These are phyloP conservation scores for Heliconius nattereri DNA, from an alignment of 1,140 invertebrate genomes.

Conservation along the genomic window DNA sequence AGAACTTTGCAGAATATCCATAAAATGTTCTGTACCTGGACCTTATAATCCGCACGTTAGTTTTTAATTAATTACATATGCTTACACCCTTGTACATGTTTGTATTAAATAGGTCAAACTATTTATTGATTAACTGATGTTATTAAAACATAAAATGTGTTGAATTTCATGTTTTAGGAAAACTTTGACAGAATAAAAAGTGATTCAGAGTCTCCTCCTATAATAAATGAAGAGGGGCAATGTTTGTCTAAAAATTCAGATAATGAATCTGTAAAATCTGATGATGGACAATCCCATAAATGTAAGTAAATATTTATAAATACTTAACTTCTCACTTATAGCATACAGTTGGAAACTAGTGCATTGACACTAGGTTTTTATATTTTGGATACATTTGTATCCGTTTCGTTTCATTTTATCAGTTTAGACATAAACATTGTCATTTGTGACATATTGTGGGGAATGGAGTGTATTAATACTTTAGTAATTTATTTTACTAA, in stretches of 20 bases:
- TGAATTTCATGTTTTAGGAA: conserved; percentile 45
- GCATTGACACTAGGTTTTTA: too few relatives aligned
- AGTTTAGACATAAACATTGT: too few relatives aligned
- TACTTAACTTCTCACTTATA: not conserved
- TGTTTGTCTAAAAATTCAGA: conserved; percentile 46
- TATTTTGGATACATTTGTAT: too few relatives aligned
- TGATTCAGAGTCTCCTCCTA: conserved; percentile 69
- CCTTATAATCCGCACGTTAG: conserved; percentile 53
- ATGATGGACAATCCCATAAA: conserved; percentile 67
- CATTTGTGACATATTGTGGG: too few relatives aligned
- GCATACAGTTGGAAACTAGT: too few relatives aligned
- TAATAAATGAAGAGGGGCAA: conserved; percentile 56
- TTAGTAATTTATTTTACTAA: too few relatives aligned
- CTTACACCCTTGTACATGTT: not conserved
- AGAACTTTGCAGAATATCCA: conserved; percentile 72
- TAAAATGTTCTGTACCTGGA: conserved; percentile 65
- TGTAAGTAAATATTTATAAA: conserved; percentile 52
- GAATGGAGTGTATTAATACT: too few relatives aligned
- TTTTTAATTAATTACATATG: not conserved
- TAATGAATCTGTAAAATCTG: conserved; percentile 62
- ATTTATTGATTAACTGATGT: not conserved
- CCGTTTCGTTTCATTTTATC: too few relatives aligned
- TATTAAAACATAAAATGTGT: not conserved
- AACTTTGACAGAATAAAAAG: conserved; percentile 42
- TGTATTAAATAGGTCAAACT: conserved; percentile 10